Base-by-base conservation (phyloP, 1,140 invertebrate genomes). In the Danaus melanippus region DNA sequence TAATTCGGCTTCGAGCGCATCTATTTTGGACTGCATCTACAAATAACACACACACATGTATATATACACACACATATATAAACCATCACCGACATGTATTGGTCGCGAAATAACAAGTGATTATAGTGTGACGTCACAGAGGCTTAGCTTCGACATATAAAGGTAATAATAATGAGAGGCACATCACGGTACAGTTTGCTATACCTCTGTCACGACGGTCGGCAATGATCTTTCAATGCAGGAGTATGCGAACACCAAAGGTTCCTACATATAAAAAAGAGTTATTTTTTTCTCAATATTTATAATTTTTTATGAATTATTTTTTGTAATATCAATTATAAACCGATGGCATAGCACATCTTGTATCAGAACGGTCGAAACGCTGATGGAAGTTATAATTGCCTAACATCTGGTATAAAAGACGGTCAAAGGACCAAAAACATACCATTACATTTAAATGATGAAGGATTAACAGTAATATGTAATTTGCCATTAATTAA, bases 211-310 rank as follows among this genome's bases (percentile, higher is more conserved):
- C 56, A 88, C 72, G 68, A 90, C 89, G 55, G 73, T 69, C 52
- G 88, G 85, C 71, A 90, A 88, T 59, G 88, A 88, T 71, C 88
- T 89, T 74, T 89, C 88, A 67, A 90, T 89, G 81, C 88, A 89
- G 77, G 84, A 78, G 83, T 86, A 89, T 74, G 89, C 88, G 79
- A 90, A 90, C 81, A 77, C 89, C 89, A 84, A 74, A 71, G 79
- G 78, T 76, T 82, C 87, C 86, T 79, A 81, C 42, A 56, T 72
- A 53, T 64, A 80, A 80, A 76, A 43, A 21, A 49, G 6, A 40
- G 17, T 21, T 39, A 32, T 21, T 49, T 39, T 49, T 15, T 39
- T 49, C 12, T 32, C 21, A 32, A 49, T 49, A 49, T 32, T 21
- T 44, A 10, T 45, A 5, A 32, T 11, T 54, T 46, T 11, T 55